A percentile compares a stretch with the other conserved stretches of the same genome.
These are phyloP conservation scores for Lasioglossum lativentre DNA, from an alignment of 2,888 invertebrate genomes.

Conservation along the genomic window DNA sequence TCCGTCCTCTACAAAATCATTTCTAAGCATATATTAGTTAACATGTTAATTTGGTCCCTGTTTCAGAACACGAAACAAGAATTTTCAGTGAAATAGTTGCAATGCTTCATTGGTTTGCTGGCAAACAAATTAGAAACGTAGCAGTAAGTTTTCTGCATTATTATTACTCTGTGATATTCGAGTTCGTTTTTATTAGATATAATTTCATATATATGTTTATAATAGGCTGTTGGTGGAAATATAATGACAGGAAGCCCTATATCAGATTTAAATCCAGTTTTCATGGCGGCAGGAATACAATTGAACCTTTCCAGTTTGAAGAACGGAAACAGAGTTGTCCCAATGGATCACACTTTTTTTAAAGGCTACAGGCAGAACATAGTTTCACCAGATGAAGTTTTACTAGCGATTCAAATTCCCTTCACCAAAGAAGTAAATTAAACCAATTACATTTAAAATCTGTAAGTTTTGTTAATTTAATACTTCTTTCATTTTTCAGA, in stretches of 20 bases:
- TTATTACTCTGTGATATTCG: neutral
- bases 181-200: neutral
- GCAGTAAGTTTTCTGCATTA: conserved; percentile 86
- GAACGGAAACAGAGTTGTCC: conserved; percentile 86
- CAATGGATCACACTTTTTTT: conserved; percentile 93
- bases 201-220: conserved; percentile 22
- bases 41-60: conserved; percentile 15
- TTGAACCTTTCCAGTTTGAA: conserved; percentile 88
- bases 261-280: conserved; percentile 97
- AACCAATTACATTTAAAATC: too few species aligned
- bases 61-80: conserved; percentile 86
- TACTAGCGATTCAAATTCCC: conserved; percentile 93
- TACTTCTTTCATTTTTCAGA: conserved; percentile 71
- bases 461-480: neutral
- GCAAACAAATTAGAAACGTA: conserved; percentile 97
- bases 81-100: conserved; percentile 90
- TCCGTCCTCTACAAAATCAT: neutral
- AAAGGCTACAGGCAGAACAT: conserved; percentile 93
- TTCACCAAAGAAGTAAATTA: conserved; percentile 84
- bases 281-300: conserved; percentile 91
- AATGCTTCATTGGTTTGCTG: conserved; percentile 98
- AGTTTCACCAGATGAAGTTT: conserved; percentile 90
- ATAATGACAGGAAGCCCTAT: conserved; percentile 98
- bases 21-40: neutral
- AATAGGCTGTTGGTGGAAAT: conserved; percentile 94